Evolutionary conservation across 35 echinoderm and acorn worm genomes (phyloP).

Genomic region (Lytechinus variegatus): DNA sequence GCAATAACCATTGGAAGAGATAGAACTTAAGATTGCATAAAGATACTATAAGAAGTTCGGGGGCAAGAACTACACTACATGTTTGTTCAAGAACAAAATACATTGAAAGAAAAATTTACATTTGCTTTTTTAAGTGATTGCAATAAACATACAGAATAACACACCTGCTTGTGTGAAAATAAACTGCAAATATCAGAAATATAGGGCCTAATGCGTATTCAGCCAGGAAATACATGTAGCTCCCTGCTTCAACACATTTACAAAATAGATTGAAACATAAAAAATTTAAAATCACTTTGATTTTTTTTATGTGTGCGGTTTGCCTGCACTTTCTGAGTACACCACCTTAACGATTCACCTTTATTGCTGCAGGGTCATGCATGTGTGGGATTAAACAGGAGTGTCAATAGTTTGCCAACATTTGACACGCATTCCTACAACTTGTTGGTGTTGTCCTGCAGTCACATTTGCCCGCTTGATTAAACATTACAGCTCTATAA

Average conservation of each 20-base stretch:
- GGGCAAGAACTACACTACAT: no score
- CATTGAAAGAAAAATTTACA: no score
- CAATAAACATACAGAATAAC: not conserved
- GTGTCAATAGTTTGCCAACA: not conserved
- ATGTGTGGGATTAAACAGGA: not conserved
- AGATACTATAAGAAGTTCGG: no score
- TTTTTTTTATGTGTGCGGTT: not conserved
- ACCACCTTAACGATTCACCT: not conserved
- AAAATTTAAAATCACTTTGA: not conserved
- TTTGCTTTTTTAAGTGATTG: no score
- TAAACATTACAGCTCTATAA: not conserved
- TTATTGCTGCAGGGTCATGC: not conserved
- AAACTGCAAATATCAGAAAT: no score
- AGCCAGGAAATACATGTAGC: no score
- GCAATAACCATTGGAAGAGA: no score
- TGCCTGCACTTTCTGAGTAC: not conserved
- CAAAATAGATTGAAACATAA: not conserved
- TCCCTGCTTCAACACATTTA: not conserved
- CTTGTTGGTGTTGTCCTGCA: not conserved
- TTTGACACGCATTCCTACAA: slow-evolving; percentile 11
- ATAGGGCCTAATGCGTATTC: no score
- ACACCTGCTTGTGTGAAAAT: not conserved
- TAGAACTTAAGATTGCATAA: no score
- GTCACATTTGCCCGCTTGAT: not conserved
- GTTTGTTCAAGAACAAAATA: no score